phyloP scores from a whole-genome alignment of 2,113 vertebrate species.

The Tetrao urogallus region DNA sequence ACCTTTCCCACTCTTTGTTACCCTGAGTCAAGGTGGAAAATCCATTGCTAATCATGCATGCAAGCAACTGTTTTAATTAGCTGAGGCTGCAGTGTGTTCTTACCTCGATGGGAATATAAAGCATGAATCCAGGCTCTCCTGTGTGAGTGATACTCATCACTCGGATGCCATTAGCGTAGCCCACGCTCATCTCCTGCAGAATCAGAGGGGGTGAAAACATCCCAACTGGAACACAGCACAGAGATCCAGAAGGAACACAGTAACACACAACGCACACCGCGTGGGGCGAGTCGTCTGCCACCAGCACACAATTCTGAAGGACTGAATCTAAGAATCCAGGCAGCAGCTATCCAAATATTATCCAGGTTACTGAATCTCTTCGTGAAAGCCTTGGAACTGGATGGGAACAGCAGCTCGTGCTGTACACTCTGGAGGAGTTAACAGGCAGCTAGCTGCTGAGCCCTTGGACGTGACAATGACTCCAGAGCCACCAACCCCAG shows the following conservation, averaged over 20 bases:
- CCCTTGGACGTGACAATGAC: not conserved
- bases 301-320: rapidly evolving
- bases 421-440: not conserved
- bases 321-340: not conserved
- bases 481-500: rapidly evolving
- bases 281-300: not conserved
- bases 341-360: not conserved
- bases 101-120: constrained; percentile 98
- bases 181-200: constrained; percentile 97
- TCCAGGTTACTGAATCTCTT: not conserved
- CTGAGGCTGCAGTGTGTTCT: not conserved
- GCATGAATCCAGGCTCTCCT: constrained; percentile 97
- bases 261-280: rapidly evolving
- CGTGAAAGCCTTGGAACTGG: not conserved
- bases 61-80: not conserved
- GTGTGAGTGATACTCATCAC: constrained; percentile 99
- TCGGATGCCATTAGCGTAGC: constrained; percentile 96
- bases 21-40: not conserved
- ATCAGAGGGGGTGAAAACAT: constrained; percentile 24
- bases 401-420: not conserved
- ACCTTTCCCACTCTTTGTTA: not conserved
- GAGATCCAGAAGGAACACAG: not conserved
- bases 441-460: not conserved
- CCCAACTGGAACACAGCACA: not conserved
- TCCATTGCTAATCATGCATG: not conserved